Conservation (phyloP, 2,113 vertebrate species). For the Grammomys dolichurus region DNA sequence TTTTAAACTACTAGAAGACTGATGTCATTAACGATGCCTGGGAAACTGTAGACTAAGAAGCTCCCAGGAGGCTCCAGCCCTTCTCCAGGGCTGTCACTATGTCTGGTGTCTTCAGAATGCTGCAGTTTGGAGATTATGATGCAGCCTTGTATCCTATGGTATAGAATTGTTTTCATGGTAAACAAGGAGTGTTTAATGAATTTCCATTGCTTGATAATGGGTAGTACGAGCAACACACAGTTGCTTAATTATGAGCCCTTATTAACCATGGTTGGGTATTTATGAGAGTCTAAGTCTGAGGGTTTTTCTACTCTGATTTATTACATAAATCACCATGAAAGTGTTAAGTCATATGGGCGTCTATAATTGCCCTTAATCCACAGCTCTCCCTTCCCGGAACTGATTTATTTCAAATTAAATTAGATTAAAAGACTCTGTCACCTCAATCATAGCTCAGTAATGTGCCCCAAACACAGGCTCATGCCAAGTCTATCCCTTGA, state of each 20-base stretch:
- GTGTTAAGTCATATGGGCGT: not conserved
- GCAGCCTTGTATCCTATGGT: not conserved
- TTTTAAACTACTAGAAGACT: not conserved
- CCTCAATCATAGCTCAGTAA: not conserved
- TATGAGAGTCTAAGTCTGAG: not conserved
- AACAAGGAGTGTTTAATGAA: not conserved
- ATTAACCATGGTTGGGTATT: not conserved
- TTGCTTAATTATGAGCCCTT: not conserved
- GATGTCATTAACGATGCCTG: rapidly evolving
- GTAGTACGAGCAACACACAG: not conserved
- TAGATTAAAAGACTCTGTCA: not conserved
- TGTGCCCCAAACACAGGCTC: not conserved
- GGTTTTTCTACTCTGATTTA: not conserved
- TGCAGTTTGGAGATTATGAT: not conserved
- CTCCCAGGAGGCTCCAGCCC: not conserved
- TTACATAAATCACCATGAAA: not conserved
- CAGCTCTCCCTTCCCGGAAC: not conserved
- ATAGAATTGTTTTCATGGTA: not conserved
- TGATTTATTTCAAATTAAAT: not conserved
- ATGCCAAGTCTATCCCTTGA: not conserved
- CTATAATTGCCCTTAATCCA: not conserved
- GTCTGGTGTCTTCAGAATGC: rapidly evolving
- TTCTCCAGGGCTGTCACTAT: rapidly evolving
- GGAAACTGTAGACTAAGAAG: rapidly evolving
- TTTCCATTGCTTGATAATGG: not conserved